Conservation (phyloP, 2,797 vertebrate genomes). For the Pyrocephalus nanus region DNA sequence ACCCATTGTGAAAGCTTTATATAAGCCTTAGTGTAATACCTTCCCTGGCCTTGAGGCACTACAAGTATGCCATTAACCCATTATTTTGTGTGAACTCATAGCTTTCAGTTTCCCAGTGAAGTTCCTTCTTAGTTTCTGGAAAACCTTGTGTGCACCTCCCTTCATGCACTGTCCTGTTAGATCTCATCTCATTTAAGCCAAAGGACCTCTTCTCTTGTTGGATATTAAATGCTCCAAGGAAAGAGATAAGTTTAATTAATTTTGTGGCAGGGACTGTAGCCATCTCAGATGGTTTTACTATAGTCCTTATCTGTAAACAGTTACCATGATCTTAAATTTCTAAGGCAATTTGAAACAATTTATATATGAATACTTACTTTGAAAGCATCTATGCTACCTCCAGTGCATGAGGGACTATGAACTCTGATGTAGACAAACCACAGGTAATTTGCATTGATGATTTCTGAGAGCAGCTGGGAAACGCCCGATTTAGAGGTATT, state of each 20-base stretch:
- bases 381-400: neutral
- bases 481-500: neutral
- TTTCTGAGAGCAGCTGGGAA: constrained; percentile 46
- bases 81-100: neutral
- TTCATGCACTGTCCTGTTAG: neutral
- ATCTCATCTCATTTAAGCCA: neutral
- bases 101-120: neutral
- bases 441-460: neutral
- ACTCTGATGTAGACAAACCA: neutral
- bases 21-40: neutral
- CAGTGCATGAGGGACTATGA: neutral
- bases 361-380: neutral
- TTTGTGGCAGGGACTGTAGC: neutral
- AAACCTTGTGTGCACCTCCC: neutral
- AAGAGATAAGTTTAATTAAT: neutral
- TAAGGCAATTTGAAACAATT: neutral
- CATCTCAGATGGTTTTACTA: neutral
- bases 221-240: neutral
- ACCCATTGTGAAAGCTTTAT: neutral
- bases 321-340: neutral
- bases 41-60: neutral
- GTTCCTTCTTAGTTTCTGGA: neutral
- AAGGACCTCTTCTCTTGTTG: neutral
- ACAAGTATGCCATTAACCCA: neutral
- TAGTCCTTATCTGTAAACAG: neutral